Evolutionary conservation across 2,888 invertebrate genomes (phyloP).

Genomic region (Aporophyla nigra): DNA sequence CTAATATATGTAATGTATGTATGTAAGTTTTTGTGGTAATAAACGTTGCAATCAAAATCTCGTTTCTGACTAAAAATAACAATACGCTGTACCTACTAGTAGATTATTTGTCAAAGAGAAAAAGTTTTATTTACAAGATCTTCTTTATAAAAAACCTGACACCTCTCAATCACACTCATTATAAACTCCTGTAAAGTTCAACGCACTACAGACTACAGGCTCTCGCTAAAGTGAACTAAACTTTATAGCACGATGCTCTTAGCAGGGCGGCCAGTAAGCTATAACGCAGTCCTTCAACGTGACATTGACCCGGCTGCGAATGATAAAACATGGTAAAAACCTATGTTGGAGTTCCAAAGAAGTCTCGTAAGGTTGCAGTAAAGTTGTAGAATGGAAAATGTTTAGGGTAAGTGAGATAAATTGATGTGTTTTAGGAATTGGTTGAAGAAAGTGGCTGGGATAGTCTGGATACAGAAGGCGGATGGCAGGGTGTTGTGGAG

Average conservation of each 20-base stretch:
- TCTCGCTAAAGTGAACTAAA: conserved; percentile 68
- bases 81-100: neutral
- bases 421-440: neutral
- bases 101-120: neutral
- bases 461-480: too few species aligned
- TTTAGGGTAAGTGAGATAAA: neutral
- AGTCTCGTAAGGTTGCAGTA: neutral
- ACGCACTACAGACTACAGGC: conserved; percentile 49
- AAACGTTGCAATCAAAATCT: neutral
- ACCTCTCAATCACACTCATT: conserved; percentile 24
- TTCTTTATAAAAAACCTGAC: neutral
- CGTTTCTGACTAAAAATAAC: neutral
- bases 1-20: too few species aligned
- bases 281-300: conserved; percentile 65
- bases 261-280: conserved; percentile 67
- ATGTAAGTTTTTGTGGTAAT: too few species aligned
- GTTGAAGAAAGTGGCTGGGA: too few species aligned
- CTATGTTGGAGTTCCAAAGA: conserved; percentile 2
- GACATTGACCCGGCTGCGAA: conserved; percentile 67
- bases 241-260: conserved; percentile 76
- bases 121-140: neutral
- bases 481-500: too few species aligned
- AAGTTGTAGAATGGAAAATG: neutral
- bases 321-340: conserved; percentile 22
- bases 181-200: conserved; percentile 40